Evolutionary conservation across 2,113 vertebrate genomes (phyloP), one percentile per base, ranked within the genome.

Genomic region (Chascanopsetta lugubris): DNA sequence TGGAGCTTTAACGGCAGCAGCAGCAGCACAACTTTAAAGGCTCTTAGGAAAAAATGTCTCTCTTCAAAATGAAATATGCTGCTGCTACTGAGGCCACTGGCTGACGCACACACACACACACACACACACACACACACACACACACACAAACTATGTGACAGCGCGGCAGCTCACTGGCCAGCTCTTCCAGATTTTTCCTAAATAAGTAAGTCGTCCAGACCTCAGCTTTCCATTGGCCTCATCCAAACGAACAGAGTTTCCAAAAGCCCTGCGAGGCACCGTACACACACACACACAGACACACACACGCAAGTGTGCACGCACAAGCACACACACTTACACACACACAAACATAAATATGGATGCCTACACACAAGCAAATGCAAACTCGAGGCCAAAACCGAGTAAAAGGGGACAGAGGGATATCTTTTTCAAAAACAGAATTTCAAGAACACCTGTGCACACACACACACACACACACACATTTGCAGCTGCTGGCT

Each of bases 191-290:
- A 78, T 84, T 92, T 81, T 90, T 88, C 79, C 83, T 60, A 76
- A 90, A 87, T 83, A 90, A 84, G 75, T 76, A 79, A 84, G 84
- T 77, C 77, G 71, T 87, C 83, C 85, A 85, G 69, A 87, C 85
- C 74, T 88, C 75, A 79, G 64, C 49, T 86, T 88, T 89, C 87
- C 89, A 86, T 34, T 80, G 54, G 72, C 58, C 59, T 61, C 59
- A 56, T 85, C 81, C 74, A 77, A 46, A 55, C 71, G 75, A 69
- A 61, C 32, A 40, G 63, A 63, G 67, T 75, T 56, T 64, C 81
- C 83, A 85, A 76, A n/a, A 75, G 36, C 56, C 65, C 72, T 70
- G 77, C 69, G 55, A 78, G 61, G 57, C 53, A 71, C 64, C 58
- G 27, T 68, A 59, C 60, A 66, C 13, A 66, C 43, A 67, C 63